Conservation (phyloP, 2,888 invertebrate species). For the Pecten maximus region DNA sequence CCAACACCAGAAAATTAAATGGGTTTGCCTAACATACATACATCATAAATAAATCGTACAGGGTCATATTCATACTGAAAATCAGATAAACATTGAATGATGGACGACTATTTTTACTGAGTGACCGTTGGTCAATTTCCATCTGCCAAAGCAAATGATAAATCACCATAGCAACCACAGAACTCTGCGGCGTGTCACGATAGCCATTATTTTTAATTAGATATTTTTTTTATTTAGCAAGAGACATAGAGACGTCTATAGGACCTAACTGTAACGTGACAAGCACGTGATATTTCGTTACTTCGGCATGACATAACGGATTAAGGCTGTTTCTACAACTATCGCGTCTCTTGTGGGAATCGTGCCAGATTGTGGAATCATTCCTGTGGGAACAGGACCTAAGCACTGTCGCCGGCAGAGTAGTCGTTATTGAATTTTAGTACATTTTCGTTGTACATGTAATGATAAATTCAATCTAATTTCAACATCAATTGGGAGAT, state of each 20-base stretch:
- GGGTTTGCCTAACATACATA: background rate
- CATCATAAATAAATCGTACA: background rate
- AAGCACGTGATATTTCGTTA: background rate
- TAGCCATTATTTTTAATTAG: background rate
- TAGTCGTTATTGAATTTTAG: background rate
- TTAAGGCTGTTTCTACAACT: background rate
- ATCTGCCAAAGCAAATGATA: background rate
- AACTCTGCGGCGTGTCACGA: background rate
- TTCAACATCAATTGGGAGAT: no score
- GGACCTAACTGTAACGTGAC: background rate
- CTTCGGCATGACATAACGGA: background rate
- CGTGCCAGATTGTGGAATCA: background rate
- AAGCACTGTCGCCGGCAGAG: background rate
- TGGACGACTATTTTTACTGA: background rate
- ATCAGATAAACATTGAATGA: background rate
- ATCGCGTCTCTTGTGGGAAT: background rate
- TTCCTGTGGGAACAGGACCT: background rate
- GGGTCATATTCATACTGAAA: background rate
- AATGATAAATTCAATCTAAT: background rate
- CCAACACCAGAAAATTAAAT: background rate
- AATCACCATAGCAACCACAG: background rate
- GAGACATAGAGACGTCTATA: background rate
- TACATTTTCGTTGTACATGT: no score
- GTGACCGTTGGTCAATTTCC: conserved; percentile 15
- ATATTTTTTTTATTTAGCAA: conserved; percentile 1